These are phyloP conservation scores for Pycnonotus jocosus DNA, from an alignment of 2,113 vertebrate genomes.

Conservation along the genomic window DNA sequence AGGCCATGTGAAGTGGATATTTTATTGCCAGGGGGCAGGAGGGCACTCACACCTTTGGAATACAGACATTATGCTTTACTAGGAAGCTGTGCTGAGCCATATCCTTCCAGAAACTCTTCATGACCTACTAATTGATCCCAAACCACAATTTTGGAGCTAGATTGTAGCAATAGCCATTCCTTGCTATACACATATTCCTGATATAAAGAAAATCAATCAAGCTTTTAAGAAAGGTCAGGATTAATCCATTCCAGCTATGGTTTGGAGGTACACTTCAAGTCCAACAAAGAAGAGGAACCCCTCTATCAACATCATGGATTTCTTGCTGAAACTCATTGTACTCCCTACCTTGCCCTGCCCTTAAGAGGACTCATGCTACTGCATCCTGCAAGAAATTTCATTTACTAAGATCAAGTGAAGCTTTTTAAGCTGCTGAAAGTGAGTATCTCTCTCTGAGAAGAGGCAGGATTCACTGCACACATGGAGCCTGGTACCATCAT, in stretches of 20 bases:
- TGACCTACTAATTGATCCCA: slow-evolving; percentile 32
- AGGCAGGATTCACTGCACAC: not conserved
- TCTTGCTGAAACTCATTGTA: not conserved
- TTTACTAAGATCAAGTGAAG: not conserved
- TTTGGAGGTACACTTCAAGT: slow-evolving; percentile 5
- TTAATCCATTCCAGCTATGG: slow-evolving; percentile 34
- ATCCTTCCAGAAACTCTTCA: slow-evolving; percentile 14
- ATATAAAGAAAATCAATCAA: slow-evolving; percentile 52
- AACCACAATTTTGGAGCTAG: slow-evolving; percentile 9
- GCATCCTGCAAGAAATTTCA: not conserved
- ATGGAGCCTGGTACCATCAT: not conserved
- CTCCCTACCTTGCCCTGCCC: not conserved
- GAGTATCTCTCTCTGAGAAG: not conserved
- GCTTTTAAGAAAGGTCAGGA: slow-evolving; percentile 56
- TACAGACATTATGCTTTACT: not conserved
- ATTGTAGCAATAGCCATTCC: slow-evolving; percentile 13
- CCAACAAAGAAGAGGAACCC: not conserved
- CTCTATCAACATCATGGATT: not conserved
- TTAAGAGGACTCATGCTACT: not conserved
- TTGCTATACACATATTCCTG: not conserved
- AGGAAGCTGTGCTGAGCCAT: not conserved
- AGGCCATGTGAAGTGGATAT: not conserved
- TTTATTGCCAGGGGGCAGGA: not conserved
- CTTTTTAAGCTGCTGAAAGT: not conserved
- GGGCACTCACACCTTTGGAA: not conserved